A percentile compares a stretch with the other conserved stretches of the same genome.
Conservation (phyloP, 2,888 invertebrate species). For the Aelia acuminata region DNA sequence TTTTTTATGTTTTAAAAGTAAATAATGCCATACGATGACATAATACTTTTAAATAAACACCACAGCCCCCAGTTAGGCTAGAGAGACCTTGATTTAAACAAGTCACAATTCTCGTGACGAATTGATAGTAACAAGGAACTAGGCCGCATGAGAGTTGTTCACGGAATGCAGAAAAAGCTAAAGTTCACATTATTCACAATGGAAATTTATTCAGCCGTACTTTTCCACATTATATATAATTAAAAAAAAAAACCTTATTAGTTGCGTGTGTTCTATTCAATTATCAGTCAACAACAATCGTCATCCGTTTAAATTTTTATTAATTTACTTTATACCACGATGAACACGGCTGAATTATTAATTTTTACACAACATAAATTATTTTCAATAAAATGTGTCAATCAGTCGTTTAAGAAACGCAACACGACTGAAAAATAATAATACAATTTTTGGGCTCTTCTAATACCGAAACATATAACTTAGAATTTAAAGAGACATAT, state of each 20-base stretch:
- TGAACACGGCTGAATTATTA: too few relatives aligned
- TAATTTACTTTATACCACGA: too few relatives aligned
- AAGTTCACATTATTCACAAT: neutral
- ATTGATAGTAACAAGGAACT: slow-evolving; percentile 67
- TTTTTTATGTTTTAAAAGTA: too few relatives aligned
- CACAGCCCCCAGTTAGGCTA: neutral
- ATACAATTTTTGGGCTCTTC: too few relatives aligned
- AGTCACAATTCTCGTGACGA: slow-evolving; percentile 61
- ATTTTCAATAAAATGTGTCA: too few relatives aligned
- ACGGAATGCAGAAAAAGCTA: slow-evolving; percentile 1
- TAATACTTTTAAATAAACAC: neutral
- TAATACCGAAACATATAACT: too few relatives aligned
- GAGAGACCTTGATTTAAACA: neutral
- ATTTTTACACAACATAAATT: too few relatives aligned
- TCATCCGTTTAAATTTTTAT: neutral
- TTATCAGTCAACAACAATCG: neutral
- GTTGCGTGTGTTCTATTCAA: neutral
- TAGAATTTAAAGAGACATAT: too few relatives aligned
- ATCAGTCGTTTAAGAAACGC: too few relatives aligned
- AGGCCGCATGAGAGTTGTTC: slow-evolving; percentile 62
- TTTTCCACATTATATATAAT: neutral
- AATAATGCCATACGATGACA: neutral
- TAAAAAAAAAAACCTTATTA: neutral
- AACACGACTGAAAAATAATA: too few relatives aligned
- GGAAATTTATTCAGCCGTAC: neutral